A percentile compares a stretch with the other conserved stretches of the same genome.
These are phyloP conservation scores for Homarus gammarus DNA, from an alignment of 2,888 invertebrate species.

Conservation along the genomic window DNA sequence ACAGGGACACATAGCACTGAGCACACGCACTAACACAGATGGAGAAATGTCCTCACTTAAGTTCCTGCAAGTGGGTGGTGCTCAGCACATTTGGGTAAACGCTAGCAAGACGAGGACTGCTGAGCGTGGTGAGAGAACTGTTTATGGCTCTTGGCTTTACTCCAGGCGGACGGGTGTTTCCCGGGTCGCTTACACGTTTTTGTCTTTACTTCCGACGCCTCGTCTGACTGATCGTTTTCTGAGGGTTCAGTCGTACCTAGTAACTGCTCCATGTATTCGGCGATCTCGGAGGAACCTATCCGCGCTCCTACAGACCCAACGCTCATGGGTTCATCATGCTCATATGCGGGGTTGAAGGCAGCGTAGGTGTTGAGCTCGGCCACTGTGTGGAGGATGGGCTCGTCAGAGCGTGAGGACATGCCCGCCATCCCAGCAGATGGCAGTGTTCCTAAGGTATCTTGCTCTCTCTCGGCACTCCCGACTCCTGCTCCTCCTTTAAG, in stretches of 20 bases:
- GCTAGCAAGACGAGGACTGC: slow-evolving; percentile 75
- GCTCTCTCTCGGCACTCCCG: slow-evolving; percentile 72
- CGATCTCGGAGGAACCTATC: slow-evolving; percentile 75
- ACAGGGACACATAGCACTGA: slow-evolving; percentile 38
- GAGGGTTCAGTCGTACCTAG: slow-evolving; percentile 74
- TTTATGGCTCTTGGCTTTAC: slow-evolving; percentile 69
- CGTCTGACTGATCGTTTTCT: slow-evolving; percentile 72
- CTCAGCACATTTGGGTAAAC: slow-evolving; percentile 27
- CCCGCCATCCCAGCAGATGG: slow-evolving; percentile 43
- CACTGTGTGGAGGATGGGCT: slow-evolving; percentile 71
- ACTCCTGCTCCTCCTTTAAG: slow-evolving; percentile 54
- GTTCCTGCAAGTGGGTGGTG: not conserved
- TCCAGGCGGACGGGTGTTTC: slow-evolving; percentile 73
- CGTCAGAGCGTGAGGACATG: slow-evolving; percentile 62
- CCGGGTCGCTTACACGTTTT: slow-evolving; percentile 73
- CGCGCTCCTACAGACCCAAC: slow-evolving; percentile 72
- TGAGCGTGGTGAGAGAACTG: slow-evolving; percentile 74
- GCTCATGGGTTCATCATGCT: slow-evolving; percentile 75
- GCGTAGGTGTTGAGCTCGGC: slow-evolving; percentile 75
- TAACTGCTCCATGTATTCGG: slow-evolving; percentile 76
- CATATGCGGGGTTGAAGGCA: slow-evolving; percentile 76
- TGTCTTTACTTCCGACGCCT: slow-evolving; percentile 66
- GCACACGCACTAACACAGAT: not conserved
- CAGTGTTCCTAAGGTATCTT: slow-evolving; percentile 58
- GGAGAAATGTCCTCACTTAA: not conserved